Percentiles rank a stretch among this genome's conserved stretches.
These are phyloP conservation scores for Pogonocherus hispidulus DNA, from an alignment of 2,888 invertebrate species.

Conservation along the genomic window DNA sequence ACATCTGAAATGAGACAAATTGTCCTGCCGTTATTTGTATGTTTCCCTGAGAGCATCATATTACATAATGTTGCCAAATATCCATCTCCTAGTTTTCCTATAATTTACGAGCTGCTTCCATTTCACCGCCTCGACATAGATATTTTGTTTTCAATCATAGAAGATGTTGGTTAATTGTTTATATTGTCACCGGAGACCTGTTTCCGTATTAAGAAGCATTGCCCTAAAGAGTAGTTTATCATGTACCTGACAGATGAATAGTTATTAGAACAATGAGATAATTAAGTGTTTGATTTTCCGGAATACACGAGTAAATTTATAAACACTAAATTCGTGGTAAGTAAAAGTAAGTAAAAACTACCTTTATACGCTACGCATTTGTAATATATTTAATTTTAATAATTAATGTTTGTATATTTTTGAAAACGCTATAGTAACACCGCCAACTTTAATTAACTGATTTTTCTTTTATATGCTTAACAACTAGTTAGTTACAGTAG, in stretches of 20 bases:
- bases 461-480: too few relatives aligned
- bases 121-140: not conserved
- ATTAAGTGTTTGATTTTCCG: not conserved
- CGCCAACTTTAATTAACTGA: too few relatives aligned
- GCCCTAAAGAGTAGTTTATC: not conserved
- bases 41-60: not conserved
- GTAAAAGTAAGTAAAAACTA: too few relatives aligned
- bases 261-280: not conserved
- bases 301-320: too few relatives aligned
- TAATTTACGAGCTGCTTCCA: not conserved
- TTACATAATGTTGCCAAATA: not conserved
- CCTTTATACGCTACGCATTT: too few relatives aligned
- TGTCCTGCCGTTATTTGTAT: too few relatives aligned
- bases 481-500: too few relatives aligned
- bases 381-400: too few relatives aligned
- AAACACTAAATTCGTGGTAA: too few relatives aligned
- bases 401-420: too few relatives aligned
- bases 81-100: not conserved
- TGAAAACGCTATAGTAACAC: too few relatives aligned
- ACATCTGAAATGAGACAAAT: too few relatives aligned
- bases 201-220: not conserved
- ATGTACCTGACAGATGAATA: not conserved
- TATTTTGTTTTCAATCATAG: not conserved
- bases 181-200: not conserved
- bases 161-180: not conserved